Percentiles rank a stretch among this genome's conserved stretches.
These are phyloP conservation scores for Carassius gibelio DNA, from an alignment of 2,113 vertebrate genomes.

Conservation along the genomic window DNA sequence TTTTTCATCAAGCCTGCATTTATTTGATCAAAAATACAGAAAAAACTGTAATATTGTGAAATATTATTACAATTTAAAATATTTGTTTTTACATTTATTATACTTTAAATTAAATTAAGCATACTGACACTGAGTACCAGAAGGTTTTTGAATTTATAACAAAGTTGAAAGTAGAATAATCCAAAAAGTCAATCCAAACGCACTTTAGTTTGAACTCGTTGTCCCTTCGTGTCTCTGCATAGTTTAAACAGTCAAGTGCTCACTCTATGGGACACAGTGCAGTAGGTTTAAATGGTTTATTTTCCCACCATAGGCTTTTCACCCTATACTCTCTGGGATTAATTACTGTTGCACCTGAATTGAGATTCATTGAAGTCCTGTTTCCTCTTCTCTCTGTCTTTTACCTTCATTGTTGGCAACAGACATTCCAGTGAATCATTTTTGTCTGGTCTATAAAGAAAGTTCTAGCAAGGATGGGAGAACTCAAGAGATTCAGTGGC, in stretches of 20 bases:
- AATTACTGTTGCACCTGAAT: conserved; percentile 19
- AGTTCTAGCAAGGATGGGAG: background rate
- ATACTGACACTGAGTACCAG: background rate
- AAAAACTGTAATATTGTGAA: too few species aligned
- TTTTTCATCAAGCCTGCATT: too few species aligned
- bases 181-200: background rate
- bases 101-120: too few species aligned
- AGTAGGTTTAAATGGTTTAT: conserved; percentile 6
- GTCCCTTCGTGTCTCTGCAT: background rate
- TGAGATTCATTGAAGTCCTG: background rate
- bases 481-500: background rate
- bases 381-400: background rate
- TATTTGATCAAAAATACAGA: too few species aligned
- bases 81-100: too few species aligned
- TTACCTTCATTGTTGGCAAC: conserved; percentile 8
- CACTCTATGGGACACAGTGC: background rate
- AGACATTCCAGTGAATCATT: background rate
- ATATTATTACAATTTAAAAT: too few species aligned
- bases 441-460: background rate
- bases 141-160: background rate
- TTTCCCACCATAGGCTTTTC: background rate
- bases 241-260: conserved; percentile 1
- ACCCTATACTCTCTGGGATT: conserved; percentile 18
- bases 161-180: background rate
- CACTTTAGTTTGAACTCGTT: background rate